Evolutionary conservation across 2,797 vertebrate species (phyloP), one percentile per base, ranked within the genome.

Genomic region (Steatocranus sp.): DNA sequence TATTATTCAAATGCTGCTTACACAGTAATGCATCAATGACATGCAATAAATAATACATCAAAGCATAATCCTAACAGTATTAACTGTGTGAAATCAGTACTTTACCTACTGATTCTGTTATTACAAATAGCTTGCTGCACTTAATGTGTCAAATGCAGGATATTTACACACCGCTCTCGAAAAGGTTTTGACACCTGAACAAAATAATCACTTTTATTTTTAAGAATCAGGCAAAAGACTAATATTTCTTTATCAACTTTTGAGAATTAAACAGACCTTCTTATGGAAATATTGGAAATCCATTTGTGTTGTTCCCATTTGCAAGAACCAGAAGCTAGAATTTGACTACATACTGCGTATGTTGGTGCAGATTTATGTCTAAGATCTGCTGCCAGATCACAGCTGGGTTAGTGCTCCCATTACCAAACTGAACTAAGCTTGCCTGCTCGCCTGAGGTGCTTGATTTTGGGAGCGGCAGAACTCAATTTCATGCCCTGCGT

Each of bases 401-500:
- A 88, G 84, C 78, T 88, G 82, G 86, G 79, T 78, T 49, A 38
- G 25, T 66, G 78, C 77, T 87, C 83, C 76, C 74, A 58, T 80
- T 86, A 88, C 79, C 81, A 89, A 76, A 79, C 56, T 79, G 70
- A 79, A 81, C 73, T 83, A 43, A 87, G 73, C 87, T 80, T 9
- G 78, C 81, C 51, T 70, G 76, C 63, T 87, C 1, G 75, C 90
- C 90, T 1, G 79, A 89, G 88, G 90, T 85, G 78, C 51, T 79
- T 56, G 77, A 87, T 88, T 91, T 85, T 89, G 89, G 87, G 86
- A 91, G 87, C 76, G 14, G 88, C 80, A 68, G 80, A 76, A 34
- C 54, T 88, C 85, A 76, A 90, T 87, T 91, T 92, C 88, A 92
- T 90, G 87, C 90, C 74, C 83, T 80, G 83, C 77, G 10, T 93